These are phyloP conservation scores for Drosophila colorata DNA, from an alignment of 2,888 invertebrate genomes.

Conservation along the genomic window DNA sequence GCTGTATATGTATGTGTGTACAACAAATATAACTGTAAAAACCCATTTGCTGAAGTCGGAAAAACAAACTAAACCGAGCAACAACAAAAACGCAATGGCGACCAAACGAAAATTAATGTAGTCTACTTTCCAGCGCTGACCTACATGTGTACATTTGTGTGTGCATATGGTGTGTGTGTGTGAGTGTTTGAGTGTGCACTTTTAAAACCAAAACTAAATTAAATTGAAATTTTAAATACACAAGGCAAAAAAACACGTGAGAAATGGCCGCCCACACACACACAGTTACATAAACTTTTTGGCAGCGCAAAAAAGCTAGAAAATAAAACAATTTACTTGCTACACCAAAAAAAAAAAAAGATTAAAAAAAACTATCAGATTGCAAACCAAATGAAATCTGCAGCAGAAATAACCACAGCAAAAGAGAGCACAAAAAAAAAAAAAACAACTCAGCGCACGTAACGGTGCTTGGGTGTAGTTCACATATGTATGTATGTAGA, in stretches of 20 bases:
- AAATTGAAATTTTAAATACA: slow-evolving; percentile 81
- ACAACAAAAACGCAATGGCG: slow-evolving; percentile 27
- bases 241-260: slow-evolving; percentile 58
- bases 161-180: slow-evolving; percentile 3
- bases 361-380: slow-evolving; percentile 43
- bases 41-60: slow-evolving; percentile 68
- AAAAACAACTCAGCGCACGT: slow-evolving; percentile 33
- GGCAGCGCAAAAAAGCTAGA: slow-evolving; percentile 17
- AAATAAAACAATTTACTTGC: slow-evolving; percentile 74
- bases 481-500: slow-evolving; percentile 21
- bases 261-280: slow-evolving; percentile 49
- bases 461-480: slow-evolving; percentile 20
- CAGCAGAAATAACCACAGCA: slow-evolving; percentile 71
- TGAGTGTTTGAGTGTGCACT: slow-evolving; percentile 46
- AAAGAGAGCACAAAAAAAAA: slow-evolving; percentile 27
- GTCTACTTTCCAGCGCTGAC: slow-evolving; percentile 76
- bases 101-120: slow-evolving; percentile 77
- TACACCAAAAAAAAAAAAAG: slow-evolving; percentile 22
- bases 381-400: slow-evolving; percentile 78
- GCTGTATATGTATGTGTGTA: background rate
- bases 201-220: slow-evolving; percentile 80
- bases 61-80: slow-evolving; percentile 40
- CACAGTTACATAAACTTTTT: slow-evolving; percentile 55
- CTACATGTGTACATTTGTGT: slow-evolving; percentile 44
- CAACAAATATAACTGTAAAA: slow-evolving; percentile 51